Evolutionary conservation across 2,113 vertebrate species (phyloP).

Genomic region (Alouatta palliata): DNA sequence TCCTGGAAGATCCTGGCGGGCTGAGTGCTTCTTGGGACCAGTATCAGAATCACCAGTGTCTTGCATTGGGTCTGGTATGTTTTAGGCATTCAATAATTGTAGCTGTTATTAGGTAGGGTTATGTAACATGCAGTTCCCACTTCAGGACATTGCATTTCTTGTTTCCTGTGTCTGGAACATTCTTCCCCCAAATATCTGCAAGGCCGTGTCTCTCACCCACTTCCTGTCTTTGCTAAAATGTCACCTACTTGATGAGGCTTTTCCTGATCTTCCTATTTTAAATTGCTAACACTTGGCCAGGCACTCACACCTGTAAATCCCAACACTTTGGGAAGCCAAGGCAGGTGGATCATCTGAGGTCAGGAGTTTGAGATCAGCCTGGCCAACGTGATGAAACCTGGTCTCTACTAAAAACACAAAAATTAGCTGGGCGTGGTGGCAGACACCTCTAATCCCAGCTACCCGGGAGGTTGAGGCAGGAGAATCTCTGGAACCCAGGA

Average conservation of each 20-base stretch:
- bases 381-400: no score
- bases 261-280: not conserved
- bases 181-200: not conserved
- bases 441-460: no score
- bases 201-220: not conserved
- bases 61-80: not conserved
- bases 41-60: not conserved
- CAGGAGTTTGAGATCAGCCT: no score
- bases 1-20: not conserved
- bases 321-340: no score
- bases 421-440: no score
- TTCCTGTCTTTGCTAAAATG: slow-evolving; percentile 4
- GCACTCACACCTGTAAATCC: no score
- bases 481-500: no score
- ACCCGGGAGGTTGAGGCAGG: no score
- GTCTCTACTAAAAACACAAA: no score
- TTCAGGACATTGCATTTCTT: not conserved
- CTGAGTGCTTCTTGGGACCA: not conserved
- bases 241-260: not conserved
- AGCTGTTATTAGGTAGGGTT: not conserved
- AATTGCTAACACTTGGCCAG: not conserved
- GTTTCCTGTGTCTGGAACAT: not conserved
- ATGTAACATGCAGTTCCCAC: not conserved
- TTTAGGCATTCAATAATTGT: not conserved
- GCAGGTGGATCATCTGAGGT: no score